These are phyloP conservation scores for Cetoscarus ocellatus DNA, from an alignment of 2,797 vertebrate genomes.

Conservation along the genomic window DNA sequence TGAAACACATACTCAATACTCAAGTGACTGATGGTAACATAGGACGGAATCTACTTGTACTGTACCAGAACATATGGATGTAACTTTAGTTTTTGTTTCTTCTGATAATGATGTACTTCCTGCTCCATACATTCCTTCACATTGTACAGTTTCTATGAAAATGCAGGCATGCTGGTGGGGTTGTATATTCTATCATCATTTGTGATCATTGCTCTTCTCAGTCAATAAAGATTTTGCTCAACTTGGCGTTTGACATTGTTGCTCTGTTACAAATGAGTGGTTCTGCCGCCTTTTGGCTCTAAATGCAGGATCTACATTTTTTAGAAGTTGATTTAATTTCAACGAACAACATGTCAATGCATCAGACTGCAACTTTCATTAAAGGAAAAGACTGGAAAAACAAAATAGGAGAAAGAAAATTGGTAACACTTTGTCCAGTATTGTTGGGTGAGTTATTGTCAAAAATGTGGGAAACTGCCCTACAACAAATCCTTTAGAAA, in stretches of 20 bases:
- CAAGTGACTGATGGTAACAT: conserved; percentile 28
- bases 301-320: too few species aligned
- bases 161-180: conserved; percentile 82
- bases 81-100: conserved; percentile 44
- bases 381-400: too few species aligned
- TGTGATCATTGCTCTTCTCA: conserved; percentile 76
- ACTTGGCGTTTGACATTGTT: conserved; percentile 40
- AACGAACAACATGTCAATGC: too few species aligned
- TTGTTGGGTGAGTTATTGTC: too few species aligned
- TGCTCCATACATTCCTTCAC: conserved; percentile 77
- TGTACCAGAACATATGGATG: conserved; percentile 73
- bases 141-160: conserved; percentile 82
- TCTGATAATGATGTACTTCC: conserved; percentile 50
- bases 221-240: conserved; percentile 81
- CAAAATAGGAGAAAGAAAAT: too few species aligned
- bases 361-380: too few species aligned
- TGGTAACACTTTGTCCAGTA: too few species aligned
- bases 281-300: not conserved
- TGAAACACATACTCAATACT: conserved; percentile 28
- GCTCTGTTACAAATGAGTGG: conserved; percentile 3
- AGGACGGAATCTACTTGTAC: conserved; percentile 55
- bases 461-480: too few species aligned
- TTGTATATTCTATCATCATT: conserved; percentile 78
- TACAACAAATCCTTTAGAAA: too few species aligned
- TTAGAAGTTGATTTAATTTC: too few species aligned